Base-by-base conservation (phyloP, 1,140 invertebrate genomes). In the Formica selysi region DNA sequence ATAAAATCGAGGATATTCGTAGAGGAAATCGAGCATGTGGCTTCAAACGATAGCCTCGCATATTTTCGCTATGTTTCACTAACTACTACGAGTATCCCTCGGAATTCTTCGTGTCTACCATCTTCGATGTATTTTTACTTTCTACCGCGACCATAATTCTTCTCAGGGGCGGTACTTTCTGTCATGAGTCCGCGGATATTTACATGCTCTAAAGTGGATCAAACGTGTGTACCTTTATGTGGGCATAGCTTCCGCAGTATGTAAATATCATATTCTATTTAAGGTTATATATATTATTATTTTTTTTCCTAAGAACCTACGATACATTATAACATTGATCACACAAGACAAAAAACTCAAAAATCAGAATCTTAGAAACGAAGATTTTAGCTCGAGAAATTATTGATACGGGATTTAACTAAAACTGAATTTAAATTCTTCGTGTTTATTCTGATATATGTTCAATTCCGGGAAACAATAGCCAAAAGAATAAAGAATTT, bases 51-150 rank as follows among this genome's bases (percentile, higher is more conserved):
- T 26, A 61, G 26, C 54, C 13, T 26, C 13, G 54, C 68, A 83
- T 83, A 83, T 74, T 83, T 83, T 61, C 22, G 68, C n/a, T 38
- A 48, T 74, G 54, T 62, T 57, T 83, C 79, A 81, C 26, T 81
- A 71, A 81, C 68, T 41, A 81, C 67, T 22, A 57, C 57, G 19
- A 11, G 29, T 70, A 83, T 41, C 7, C 38, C 36, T 44, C 26
- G 38, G n/a, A 73, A 83, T 83, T 83, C 68, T 83, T 83, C 13
- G 8, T 70, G 38, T 83, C 64, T 70, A 59, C 64, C 22, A 19
- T 70, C 79, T 74, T 73, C 79, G n/a, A 83, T 62, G 41, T 83
- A 83, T 83, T 83, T 83, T 83, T 83, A 83, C 68, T 73, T 83
- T 83, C n/a, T 70, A 5, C 6, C 54, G 19, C 57, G 29, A 73